These are phyloP conservation scores for Neodiprion virginianus DNA, from an alignment of 1,140 invertebrate species.

Conservation along the genomic window DNA sequence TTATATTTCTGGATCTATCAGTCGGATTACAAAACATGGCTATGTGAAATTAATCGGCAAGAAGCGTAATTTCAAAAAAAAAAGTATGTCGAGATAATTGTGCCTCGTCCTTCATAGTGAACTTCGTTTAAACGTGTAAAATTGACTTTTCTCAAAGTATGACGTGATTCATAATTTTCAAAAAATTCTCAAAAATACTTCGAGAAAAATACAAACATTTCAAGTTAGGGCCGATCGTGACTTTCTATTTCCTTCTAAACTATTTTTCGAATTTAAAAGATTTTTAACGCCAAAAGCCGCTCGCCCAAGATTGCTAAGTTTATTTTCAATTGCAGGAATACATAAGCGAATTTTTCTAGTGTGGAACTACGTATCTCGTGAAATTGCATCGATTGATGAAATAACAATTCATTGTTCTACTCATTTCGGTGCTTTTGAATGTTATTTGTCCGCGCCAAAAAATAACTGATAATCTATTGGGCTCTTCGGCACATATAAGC, in stretches of 20 bases:
- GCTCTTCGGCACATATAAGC: no score
- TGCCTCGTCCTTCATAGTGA: background rate
- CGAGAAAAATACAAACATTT: background rate
- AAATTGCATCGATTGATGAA: no score
- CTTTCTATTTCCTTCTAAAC: background rate
- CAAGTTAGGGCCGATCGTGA: background rate
- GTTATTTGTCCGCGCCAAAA: no score
- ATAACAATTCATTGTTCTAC: no score
- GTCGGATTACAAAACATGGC: background rate
- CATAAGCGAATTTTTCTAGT: no score
- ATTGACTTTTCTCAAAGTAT: background rate
- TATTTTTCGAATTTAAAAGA: background rate
- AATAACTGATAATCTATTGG: no score
- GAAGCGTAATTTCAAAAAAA: background rate
- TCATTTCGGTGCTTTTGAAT: no score
- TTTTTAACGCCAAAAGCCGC: background rate
- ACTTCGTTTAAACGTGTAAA: background rate
- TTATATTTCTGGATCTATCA: background rate
- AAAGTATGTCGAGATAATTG: background rate
- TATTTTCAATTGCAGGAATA: no score
- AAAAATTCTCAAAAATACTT: background rate
- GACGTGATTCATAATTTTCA: background rate
- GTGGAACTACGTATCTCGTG: no score
- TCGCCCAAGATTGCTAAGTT: no score
- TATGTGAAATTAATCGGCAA: background rate